phyloP scores from a whole-genome alignment of 1,140 invertebrate species.

The Ericerus pela region DNA sequence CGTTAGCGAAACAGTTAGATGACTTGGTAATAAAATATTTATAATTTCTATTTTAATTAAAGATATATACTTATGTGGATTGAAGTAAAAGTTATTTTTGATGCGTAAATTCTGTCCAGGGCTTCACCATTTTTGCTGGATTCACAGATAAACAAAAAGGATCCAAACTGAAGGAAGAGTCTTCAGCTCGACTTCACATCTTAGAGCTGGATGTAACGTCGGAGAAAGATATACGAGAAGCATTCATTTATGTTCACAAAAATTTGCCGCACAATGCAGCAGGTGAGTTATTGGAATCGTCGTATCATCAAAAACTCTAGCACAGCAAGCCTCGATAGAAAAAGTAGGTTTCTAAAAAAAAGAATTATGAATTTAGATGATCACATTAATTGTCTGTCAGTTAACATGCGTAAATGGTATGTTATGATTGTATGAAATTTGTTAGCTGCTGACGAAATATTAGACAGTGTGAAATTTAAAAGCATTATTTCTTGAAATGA shows the following conservation, averaged over 20 bases:
- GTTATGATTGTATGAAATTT: too few species aligned
- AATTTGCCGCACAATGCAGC: constrained; percentile 57
- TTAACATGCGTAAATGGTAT: too few species aligned
- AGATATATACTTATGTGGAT: not conserved
- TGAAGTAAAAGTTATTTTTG: not conserved
- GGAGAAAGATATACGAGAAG: constrained; percentile 53
- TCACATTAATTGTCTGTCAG: too few species aligned
- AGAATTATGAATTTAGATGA: too few species aligned
- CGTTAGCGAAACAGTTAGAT: constrained; percentile 55
- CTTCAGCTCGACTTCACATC: constrained; percentile 53
- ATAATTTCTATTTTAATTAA: too few species aligned
- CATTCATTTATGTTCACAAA: constrained; percentile 55
- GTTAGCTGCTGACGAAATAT: too few species aligned
- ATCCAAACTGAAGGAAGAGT: constrained; percentile 48
- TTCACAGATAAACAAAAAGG: constrained; percentile 47
- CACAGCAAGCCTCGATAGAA: too few species aligned
- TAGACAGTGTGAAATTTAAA: too few species aligned
- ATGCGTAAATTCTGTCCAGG: constrained; percentile 30
- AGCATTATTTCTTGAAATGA: too few species aligned
- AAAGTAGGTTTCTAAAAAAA: too few species aligned
- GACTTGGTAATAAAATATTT: constrained; percentile 43
- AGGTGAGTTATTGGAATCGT: constrained; percentile 36
- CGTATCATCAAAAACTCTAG: too few species aligned
- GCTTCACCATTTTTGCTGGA: constrained; percentile 66
- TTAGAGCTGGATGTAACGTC: constrained; percentile 58